phyloP scores from a whole-genome alignment of 2,797 vertebrate genomes.

The Steatocranus sp. region DNA sequence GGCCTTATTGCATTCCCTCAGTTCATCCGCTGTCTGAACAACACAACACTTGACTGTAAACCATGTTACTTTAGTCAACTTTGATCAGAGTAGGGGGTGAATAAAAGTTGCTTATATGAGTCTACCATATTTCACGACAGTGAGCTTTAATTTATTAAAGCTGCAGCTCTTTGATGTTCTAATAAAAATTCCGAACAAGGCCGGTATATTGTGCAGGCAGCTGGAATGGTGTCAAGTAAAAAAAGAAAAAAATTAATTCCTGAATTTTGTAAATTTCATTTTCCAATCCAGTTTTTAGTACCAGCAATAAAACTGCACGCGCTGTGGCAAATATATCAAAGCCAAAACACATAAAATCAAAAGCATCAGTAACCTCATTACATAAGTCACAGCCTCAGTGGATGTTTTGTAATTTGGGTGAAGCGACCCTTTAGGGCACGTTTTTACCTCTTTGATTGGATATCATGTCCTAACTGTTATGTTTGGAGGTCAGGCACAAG shows the following conservation, averaged over 20 bases:
- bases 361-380: neutral
- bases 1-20: neutral
- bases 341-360: neutral
- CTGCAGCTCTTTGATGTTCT: neutral
- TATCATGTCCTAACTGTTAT: neutral
- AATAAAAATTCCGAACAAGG: accelerated
- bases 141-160: neutral
- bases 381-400: neutral
- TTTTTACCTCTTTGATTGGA: neutral
- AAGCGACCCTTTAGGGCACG: neutral
- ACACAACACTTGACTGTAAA: neutral
- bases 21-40: neutral
- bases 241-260: accelerated
- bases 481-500: neutral
- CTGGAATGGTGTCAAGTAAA: neutral
- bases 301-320: neutral
- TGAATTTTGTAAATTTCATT: neutral
- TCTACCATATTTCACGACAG: neutral
- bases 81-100: neutral
- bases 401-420: neutral
- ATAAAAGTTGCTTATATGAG: neutral
- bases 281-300: neutral
- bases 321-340: neutral
- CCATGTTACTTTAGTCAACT: neutral
- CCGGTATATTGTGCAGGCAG: neutral